These are phyloP conservation scores for Drosophila paulistorum DNA, from an alignment of 1,140 invertebrate genomes.

Conservation along the genomic window DNA sequence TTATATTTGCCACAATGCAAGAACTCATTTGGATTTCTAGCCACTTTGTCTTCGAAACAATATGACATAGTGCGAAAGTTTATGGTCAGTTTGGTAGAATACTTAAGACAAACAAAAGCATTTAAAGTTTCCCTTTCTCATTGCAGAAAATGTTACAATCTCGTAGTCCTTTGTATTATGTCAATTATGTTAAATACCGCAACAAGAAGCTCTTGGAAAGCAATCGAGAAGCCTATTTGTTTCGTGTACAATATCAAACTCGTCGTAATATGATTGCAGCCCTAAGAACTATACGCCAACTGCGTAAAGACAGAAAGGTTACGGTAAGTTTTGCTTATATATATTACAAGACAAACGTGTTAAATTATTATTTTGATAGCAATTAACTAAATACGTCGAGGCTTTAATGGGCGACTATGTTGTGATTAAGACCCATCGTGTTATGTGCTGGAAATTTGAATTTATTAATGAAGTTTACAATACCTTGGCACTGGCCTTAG, in stretches of 20 bases:
- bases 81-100: conserved; percentile 36
- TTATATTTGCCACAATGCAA: conserved; percentile 64
- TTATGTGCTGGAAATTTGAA: conserved; percentile 82
- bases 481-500: conserved; percentile 58
- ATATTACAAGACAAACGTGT: neutral
- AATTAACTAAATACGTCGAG: conserved; percentile 57
- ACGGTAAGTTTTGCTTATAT: conserved; percentile 25
- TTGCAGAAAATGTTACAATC: conserved; percentile 77
- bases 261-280: conserved; percentile 68
- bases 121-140: too few species aligned
- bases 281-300: conserved; percentile 46
- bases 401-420: conserved; percentile 76
- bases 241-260: conserved; percentile 75
- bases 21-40: conserved; percentile 41
- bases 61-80: conserved; percentile 68
- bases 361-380: neutral
- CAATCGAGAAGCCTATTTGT: conserved; percentile 59
- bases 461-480: conserved; percentile 79
- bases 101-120: neutral
- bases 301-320: conserved; percentile 41
- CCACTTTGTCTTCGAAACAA: conserved; percentile 43
- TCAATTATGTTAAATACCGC: conserved; percentile 58
- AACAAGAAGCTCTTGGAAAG: conserved; percentile 62
- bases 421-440: conserved; percentile 64
- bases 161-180: conserved; percentile 65